Percentiles rank a stretch among this genome's conserved stretches.
These are phyloP conservation scores for Philypnodon macrostomus DNA, from an alignment of 2,797 vertebrate genomes.

Conservation along the genomic window DNA sequence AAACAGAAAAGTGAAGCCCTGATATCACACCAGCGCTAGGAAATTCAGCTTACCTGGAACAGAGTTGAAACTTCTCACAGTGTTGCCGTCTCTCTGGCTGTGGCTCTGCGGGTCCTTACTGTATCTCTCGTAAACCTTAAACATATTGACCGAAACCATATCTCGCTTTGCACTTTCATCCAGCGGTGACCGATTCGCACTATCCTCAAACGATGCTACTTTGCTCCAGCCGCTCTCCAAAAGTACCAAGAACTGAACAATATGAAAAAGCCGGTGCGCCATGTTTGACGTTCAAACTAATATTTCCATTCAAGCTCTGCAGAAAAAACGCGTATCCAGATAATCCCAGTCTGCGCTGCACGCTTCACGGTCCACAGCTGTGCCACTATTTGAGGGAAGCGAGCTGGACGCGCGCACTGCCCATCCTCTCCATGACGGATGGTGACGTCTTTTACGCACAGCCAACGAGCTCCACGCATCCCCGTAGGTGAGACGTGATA, in stretches of 20 bases:
- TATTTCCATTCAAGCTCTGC: slow-evolving; percentile 13
- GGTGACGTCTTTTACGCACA: slow-evolving; percentile 66
- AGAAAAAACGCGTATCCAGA: slow-evolving; percentile 24
- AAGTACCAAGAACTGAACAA: slow-evolving; percentile 53
- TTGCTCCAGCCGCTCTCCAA: slow-evolving; percentile 41
- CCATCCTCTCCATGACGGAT: slow-evolving; percentile 52
- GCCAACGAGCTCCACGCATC: slow-evolving; percentile 62
- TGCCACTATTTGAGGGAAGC: slow-evolving; percentile 54
- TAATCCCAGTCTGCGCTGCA: slow-evolving; percentile 42
- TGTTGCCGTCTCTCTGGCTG: slow-evolving; percentile 83
- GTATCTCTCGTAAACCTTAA: slow-evolving; percentile 88
- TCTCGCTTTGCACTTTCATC: slow-evolving; percentile 65
- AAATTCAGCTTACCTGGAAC: slow-evolving; percentile 87
- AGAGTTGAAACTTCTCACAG: slow-evolving; percentile 88
- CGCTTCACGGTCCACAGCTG: slow-evolving; percentile 63
- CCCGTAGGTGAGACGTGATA: background rate
- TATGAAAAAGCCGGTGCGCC: slow-evolving; percentile 45
- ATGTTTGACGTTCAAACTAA: slow-evolving; percentile 40
- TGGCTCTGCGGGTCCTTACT: slow-evolving; percentile 75
- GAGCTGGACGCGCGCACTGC: slow-evolving; percentile 35
- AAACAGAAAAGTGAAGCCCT: too few relatives aligned
- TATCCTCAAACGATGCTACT: slow-evolving; percentile 8
- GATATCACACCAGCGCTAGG: too few relatives aligned
- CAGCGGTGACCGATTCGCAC: slow-evolving; percentile 6
- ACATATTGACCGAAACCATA: slow-evolving; percentile 84